phyloP scores from a whole-genome alignment of 1,140 invertebrate genomes.

The Sarcophaga bullata region DNA sequence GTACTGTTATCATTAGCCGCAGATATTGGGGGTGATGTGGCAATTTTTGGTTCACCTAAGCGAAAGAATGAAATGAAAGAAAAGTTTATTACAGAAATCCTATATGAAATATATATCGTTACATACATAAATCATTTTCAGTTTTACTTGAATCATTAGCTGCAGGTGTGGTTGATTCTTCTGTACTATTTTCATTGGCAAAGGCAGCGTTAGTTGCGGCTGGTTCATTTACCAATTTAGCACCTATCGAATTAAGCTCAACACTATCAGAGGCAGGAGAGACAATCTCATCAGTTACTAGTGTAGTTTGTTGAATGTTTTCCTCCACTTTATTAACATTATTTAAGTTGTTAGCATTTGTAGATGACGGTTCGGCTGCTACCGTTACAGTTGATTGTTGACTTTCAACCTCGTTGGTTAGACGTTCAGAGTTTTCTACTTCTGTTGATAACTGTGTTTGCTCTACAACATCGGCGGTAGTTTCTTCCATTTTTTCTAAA shows the following conservation, averaged over 20 bases:
- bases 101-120: background rate
- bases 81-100: background rate
- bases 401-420: background rate
- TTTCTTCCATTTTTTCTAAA: slow-evolving; percentile 41
- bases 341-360: background rate
- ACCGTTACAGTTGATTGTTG: background rate
- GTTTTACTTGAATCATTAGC: slow-evolving; percentile 48
- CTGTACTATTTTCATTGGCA: slow-evolving; percentile 37
- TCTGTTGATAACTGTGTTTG: background rate
- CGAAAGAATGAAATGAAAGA: background rate
- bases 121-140: slow-evolving; percentile 60
- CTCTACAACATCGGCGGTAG: background rate
- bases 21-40: slow-evolving; percentile 47
- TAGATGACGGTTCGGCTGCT: slow-evolving; percentile 31
- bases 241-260: background rate
- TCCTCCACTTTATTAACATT: background rate
- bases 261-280: background rate
- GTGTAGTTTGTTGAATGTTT: slow-evolving; percentile 36
- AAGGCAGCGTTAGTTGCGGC: slow-evolving; percentile 6
- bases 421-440: background rate
- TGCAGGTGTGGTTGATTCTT: slow-evolving; percentile 38
- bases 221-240: background rate
- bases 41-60: slow-evolving; percentile 60
- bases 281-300: slow-evolving; percentile 34
- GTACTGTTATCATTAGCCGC: slow-evolving; percentile 55